Evolutionary conservation across 2,113 vertebrate species (phyloP).

Genomic region (Neogale vison): DNA sequence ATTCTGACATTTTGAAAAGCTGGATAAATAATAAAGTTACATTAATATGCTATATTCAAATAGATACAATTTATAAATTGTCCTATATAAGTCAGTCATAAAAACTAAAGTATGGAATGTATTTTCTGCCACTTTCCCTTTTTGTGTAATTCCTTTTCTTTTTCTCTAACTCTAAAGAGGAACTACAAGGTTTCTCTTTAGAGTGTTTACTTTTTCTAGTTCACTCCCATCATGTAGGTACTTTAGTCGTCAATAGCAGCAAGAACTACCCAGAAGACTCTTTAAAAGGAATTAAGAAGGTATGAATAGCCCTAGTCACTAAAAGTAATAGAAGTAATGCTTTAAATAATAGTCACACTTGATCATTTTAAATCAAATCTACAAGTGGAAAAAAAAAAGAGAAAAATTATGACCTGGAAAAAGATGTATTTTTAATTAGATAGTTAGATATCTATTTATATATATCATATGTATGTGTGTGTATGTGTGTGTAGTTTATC

Average conservation of each 20-base stretch:
- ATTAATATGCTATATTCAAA: not conserved
- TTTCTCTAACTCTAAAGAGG: slow-evolving; percentile 26
- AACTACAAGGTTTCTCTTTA: not conserved
- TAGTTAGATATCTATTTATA: not conserved
- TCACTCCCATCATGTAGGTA: not conserved
- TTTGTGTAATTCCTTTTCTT: not conserved
- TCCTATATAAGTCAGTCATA: not conserved
- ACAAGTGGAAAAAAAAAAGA: not conserved
- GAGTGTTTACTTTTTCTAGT: not conserved
- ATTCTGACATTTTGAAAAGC: not conserved
- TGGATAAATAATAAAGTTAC: not conserved
- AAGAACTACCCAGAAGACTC: not conserved
- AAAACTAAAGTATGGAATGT: not conserved
- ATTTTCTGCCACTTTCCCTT: not conserved
- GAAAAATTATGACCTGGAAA: not conserved
- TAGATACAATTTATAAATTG: not conserved
- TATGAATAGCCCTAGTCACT: not conserved
- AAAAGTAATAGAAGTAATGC: not conserved
- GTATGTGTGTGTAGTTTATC: not conserved
- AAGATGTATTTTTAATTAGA: not conserved
- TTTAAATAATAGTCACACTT: slow-evolving; percentile 9
- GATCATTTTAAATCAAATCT: slow-evolving; percentile 6
- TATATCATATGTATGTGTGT: no score
- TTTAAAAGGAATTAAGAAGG: not conserved
- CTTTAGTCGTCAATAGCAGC: not conserved